Evolutionary conservation across 2,888 invertebrate genomes (phyloP).

Genomic region (Tipula confusa): DNA sequence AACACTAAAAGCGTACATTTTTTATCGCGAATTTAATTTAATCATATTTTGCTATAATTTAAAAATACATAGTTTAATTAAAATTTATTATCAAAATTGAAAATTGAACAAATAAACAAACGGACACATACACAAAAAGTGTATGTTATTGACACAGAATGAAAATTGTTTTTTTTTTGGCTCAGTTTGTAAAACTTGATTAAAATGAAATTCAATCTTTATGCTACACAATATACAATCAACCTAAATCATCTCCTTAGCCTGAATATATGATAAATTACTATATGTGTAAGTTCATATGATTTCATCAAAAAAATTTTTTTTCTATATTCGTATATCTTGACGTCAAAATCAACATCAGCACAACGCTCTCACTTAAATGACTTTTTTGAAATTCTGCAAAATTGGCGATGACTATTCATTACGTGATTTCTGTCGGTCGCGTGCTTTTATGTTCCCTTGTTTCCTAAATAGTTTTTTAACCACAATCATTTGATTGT

Average conservation of each 20-base stretch:
- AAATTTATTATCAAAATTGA: neutral
- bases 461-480: too few relatives aligned
- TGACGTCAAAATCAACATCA: neutral
- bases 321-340: neutral
- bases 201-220: constrained; percentile 5
- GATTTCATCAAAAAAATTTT: neutral
- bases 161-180: too few relatives aligned
- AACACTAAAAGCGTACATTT: neutral
- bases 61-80: neutral
- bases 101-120: too few relatives aligned
- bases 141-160: neutral
- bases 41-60: neutral
- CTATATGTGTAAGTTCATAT: neutral
- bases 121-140: neutral
- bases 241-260: neutral
- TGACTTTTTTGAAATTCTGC: neutral
- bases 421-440: neutral
- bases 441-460: neutral
- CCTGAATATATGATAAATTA: neutral
- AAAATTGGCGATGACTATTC: neutral
- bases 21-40: neutral
- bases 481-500: too few relatives aligned
- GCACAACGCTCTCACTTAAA: too few relatives aligned
- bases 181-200: neutral
- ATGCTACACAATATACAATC: neutral